A percentile compares a stretch with the other conserved stretches of the same genome.
Conservation (phyloP, 2,888 invertebrate species). For the Holacanthella duospinosa region DNA sequence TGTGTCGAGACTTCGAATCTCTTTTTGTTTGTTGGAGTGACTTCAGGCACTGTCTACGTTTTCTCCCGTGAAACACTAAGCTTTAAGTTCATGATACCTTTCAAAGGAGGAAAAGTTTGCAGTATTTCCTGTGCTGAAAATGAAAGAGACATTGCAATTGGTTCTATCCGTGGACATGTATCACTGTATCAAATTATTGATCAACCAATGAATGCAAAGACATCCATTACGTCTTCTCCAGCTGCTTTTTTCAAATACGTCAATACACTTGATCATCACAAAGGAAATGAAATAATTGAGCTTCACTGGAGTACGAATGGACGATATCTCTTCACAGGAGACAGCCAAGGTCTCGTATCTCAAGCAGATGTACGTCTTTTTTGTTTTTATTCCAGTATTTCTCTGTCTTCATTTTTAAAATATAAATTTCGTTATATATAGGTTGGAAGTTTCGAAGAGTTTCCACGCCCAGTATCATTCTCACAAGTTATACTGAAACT, state of each 20-base stretch:
- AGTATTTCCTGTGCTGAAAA: conserved; percentile 27
- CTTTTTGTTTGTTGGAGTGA: conserved; percentile 31
- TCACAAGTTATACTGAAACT: conserved; percentile 33
- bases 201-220: background rate
- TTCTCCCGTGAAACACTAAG: conserved; percentile 31
- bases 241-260: conserved; percentile 24
- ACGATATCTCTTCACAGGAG: conserved; percentile 33
- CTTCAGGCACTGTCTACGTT: conserved; percentile 32
- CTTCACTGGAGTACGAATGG: conserved; percentile 36
- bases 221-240: conserved; percentile 14
- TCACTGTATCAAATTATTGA: conserved; percentile 25
- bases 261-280: conserved; percentile 29
- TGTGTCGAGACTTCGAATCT: conserved; percentile 32
- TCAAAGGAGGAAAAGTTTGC: conserved; percentile 36
- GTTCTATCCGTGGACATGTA: conserved; percentile 31
- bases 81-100: conserved; percentile 33
- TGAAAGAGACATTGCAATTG: conserved; percentile 33
- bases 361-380: conserved; percentile 29
- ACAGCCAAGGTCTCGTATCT: conserved; percentile 32
- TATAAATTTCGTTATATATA: conserved; percentile 7
- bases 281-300: conserved; percentile 32
- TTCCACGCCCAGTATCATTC: conserved; percentile 27
- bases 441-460: conserved; percentile 17
- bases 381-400: background rate
- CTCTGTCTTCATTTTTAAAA: background rate